phyloP scores from a whole-genome alignment of 2,888 invertebrate species.

The Nomada ferruginata region DNA sequence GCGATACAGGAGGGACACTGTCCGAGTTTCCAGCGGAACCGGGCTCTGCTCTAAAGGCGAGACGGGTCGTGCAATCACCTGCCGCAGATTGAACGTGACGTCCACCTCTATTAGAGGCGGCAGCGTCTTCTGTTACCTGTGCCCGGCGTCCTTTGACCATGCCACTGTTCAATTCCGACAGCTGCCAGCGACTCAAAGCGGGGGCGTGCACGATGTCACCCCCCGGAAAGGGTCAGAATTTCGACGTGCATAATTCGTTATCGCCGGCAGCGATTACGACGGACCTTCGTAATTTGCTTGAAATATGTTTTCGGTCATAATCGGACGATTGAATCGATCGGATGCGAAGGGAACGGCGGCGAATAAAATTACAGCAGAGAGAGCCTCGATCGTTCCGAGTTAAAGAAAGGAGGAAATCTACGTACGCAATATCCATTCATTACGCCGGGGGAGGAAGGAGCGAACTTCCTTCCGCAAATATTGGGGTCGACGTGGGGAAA shows the following conservation, averaged over 20 bases:
- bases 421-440: too few species aligned
- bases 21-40: background rate
- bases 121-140: constrained; percentile 12
- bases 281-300: too few species aligned
- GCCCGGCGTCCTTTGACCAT: constrained; percentile 38
- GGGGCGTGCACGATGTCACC: constrained; percentile 28
- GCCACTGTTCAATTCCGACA: constrained; percentile 24
- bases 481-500: too few species aligned
- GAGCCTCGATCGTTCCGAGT: background rate
- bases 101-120: background rate
- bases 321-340: too few species aligned
- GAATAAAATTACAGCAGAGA: too few species aligned
- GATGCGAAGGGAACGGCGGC: too few species aligned
- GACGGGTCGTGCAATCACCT: background rate
- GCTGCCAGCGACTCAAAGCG: constrained; percentile 6
- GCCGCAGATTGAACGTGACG: background rate
- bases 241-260: background rate
- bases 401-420: background rate
- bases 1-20: too few species aligned
- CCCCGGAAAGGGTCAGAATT: background rate
- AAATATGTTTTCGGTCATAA: too few species aligned
- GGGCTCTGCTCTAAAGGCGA: too few species aligned
- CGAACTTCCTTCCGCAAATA: too few species aligned
- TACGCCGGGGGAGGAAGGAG: too few species aligned
- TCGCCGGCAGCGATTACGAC: background rate